Evolutionary conservation across 2,888 invertebrate genomes (phyloP).

Genomic region (Chromoteleia sp.): DNA sequence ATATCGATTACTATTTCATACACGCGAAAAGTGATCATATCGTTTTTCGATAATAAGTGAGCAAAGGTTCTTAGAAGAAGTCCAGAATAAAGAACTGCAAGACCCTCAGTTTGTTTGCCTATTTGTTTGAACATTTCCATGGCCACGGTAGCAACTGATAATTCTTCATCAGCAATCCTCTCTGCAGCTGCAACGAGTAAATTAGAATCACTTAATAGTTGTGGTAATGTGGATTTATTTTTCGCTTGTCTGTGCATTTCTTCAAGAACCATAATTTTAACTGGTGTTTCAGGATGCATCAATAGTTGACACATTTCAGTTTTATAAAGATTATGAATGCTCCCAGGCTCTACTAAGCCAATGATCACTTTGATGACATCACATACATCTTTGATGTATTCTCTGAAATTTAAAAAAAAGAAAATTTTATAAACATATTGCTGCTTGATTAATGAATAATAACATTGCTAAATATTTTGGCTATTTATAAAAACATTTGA

Average conservation of each 20-base stretch:
- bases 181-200: slow-evolving; percentile 87
- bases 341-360: slow-evolving; percentile 74
- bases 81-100: slow-evolving; percentile 86
- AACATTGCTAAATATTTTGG: no score
- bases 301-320: slow-evolving; percentile 75
- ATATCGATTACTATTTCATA: slow-evolving; percentile 90
- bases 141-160: slow-evolving; percentile 87
- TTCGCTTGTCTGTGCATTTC: slow-evolving; percentile 74
- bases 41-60: slow-evolving; percentile 86
- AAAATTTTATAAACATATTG: no score
- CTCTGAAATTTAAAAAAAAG: slow-evolving; percentile 70
- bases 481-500: no score
- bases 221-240: slow-evolving; percentile 77
- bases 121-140: slow-evolving; percentile 86
- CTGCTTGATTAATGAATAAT: no score
- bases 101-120: slow-evolving; percentile 84
- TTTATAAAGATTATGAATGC: slow-evolving; percentile 74
- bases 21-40: slow-evolving; percentile 88
- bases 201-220: slow-evolving; percentile 85
- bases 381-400: slow-evolving; percentile 75
- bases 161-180: slow-evolving; percentile 87
- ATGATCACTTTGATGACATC: slow-evolving; percentile 74
- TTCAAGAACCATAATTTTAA: slow-evolving; percentile 75
- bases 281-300: slow-evolving; percentile 71
- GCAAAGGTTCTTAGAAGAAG: slow-evolving; percentile 87